phyloP scores from a whole-genome alignment of 2,888 invertebrate species.

The Gisinianus flammeolus region DNA sequence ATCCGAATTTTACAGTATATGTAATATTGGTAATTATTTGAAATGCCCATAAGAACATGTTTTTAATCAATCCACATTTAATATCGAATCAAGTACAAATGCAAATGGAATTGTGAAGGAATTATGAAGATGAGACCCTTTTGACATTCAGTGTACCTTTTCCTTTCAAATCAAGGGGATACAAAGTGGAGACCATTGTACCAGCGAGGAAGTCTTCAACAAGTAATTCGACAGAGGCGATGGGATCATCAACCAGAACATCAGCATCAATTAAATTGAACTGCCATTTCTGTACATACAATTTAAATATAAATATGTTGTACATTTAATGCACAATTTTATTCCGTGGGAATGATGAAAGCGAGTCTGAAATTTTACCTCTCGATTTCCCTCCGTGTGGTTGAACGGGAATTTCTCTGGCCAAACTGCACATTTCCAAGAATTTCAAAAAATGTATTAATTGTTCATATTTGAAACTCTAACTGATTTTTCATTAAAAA shows the following conservation, averaged over 20 bases:
- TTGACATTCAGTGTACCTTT: not conserved
- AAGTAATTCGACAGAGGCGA: not conserved
- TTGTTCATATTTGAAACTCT: not conserved
- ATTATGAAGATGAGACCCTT: not conserved
- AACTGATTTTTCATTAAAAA: not conserved
- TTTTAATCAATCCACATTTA: not conserved
- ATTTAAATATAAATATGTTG: not conserved
- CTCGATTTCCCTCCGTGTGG: not conserved
- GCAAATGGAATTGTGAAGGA: too few species aligned
- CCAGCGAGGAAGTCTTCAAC: conserved; percentile 7
- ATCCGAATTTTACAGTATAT: too few species aligned
- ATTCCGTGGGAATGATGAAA: not conserved
- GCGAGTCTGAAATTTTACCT: not conserved
- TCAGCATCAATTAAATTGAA: conserved; percentile 23
- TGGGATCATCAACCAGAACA: conserved; percentile 1
- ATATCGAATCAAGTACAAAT: not conserved
- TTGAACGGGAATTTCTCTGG: conserved; percentile 22
- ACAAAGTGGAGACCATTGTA: not conserved
- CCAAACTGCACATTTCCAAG: conserved; percentile 32
- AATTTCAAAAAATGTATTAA: not conserved
- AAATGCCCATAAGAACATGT: not conserved
- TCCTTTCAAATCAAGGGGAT: not conserved
- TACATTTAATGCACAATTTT: not conserved
- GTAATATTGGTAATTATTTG: too few species aligned
- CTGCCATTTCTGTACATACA: conserved; percentile 1